Evolutionary conservation across 2,113 vertebrate genomes (phyloP).

Genomic region (Hippocampus abdominalis): DNA sequence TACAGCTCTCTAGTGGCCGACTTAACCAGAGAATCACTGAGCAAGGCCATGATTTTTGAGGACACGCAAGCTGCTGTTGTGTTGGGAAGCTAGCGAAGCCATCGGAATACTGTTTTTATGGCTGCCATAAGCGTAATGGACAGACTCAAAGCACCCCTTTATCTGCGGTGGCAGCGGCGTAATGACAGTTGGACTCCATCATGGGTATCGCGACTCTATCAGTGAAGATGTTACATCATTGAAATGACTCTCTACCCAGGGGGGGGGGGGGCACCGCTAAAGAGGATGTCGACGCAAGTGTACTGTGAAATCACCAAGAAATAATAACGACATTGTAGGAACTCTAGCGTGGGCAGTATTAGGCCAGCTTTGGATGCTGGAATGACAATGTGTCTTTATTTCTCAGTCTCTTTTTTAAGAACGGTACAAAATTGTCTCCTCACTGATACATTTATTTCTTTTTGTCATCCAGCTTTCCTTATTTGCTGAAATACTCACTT

Average conservation of each 20-base stretch:
- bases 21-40: neutral
- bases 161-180: neutral
- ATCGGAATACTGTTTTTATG: slow-evolving; percentile 1
- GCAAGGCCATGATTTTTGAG: neutral
- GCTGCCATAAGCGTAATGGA: neutral
- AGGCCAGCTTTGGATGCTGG: neutral
- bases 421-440: neutral
- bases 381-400: neutral
- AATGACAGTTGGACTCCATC: neutral
- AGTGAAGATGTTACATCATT: neutral
- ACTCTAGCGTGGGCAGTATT: neutral
- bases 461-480: neutral
- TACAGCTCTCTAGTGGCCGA: neutral
- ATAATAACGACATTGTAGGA: neutral
- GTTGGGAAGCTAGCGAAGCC: neutral
- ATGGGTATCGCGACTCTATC: neutral
- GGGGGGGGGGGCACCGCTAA: neutral
- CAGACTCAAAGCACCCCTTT: neutral
- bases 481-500: no score
- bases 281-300: neutral
- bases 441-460: neutral
- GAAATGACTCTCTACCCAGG: neutral
- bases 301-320: neutral
- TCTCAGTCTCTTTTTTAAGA: neutral
- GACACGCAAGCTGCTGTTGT: neutral